Evolutionary conservation across 1,140 invertebrate species (phyloP).

Genomic region (Schmidtea mediterranea): DNA sequence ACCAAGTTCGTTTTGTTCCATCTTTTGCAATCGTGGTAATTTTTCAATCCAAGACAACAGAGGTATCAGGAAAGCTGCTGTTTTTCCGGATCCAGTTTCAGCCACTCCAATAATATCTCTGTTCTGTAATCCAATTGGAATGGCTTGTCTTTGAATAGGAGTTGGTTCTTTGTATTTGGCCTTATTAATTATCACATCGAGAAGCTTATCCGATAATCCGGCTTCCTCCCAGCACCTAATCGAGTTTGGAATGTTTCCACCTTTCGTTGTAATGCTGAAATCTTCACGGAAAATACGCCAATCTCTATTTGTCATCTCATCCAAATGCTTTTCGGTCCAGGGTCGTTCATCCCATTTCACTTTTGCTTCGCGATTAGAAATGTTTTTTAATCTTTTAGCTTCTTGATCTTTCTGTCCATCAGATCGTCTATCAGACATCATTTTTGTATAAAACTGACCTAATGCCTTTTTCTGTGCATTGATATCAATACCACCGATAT

Average conservation of each 20-base stretch:
- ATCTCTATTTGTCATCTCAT: conserved; percentile 93
- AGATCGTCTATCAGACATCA: conserved; percentile 72
- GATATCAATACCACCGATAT: conserved; percentile 76
- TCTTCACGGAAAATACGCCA: conserved; percentile 99
- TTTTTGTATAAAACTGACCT: conserved; percentile 84
- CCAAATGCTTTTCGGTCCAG: conserved; percentile 73
- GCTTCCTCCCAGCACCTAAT: conserved; percentile 80
- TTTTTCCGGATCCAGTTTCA: conserved; percentile 93
- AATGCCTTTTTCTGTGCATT: conserved; percentile 78
- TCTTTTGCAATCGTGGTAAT: conserved; percentile 65
- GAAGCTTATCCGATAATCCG: conserved; percentile 58
- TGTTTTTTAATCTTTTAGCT: conserved; percentile 64
- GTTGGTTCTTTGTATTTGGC: conserved; percentile 90
- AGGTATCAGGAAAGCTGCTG: conserved; percentile 85
- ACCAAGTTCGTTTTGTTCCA: conserved; percentile 45
- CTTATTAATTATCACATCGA: conserved; percentile 62
- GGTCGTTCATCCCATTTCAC: conserved; percentile 94
- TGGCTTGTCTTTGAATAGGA: conserved; percentile 92
- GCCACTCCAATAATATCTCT: conserved; percentile 97
- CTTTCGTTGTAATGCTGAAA: conserved; percentile 94
- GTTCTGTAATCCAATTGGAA: conserved; percentile 90
- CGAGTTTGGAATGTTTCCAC: conserved; percentile 80
- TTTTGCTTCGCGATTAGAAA: conserved; percentile 81
- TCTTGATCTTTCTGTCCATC: conserved; percentile 92
- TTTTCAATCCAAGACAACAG: conserved; percentile 89